Percentiles rank a stretch among this genome's conserved stretches.
phyloP scores from a whole-genome alignment of 2,888 invertebrate genomes.

The Gryllus longicercus region DNA sequence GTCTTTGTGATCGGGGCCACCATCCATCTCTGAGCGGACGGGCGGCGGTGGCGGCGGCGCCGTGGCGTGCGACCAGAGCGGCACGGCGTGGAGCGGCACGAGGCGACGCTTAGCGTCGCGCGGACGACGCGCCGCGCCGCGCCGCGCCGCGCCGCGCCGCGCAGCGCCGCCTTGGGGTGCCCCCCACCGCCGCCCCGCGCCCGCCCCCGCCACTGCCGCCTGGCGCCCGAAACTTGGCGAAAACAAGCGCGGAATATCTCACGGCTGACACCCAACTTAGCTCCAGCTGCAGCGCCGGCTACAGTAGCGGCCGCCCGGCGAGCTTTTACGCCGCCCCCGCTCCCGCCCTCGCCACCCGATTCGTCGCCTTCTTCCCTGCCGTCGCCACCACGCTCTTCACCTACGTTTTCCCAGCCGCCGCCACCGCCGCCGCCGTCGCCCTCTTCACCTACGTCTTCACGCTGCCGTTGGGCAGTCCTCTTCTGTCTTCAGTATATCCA shows the following conservation, averaged over 20 bases:
- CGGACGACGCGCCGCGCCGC: not conserved
- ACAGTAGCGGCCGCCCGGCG: too few species aligned
- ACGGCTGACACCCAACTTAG: constrained; percentile 8
- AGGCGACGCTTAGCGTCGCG: not conserved
- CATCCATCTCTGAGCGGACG: constrained; percentile 31
- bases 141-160: too few species aligned
- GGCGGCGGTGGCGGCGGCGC: not conserved
- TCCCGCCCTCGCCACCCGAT: too few species aligned
- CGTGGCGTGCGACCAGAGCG: not conserved
- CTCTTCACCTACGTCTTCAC: too few species aligned
- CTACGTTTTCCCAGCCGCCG: too few species aligned
- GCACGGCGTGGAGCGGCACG: not conserved
- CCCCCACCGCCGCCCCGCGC: not conserved
- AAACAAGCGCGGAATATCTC: constrained; percentile 17
- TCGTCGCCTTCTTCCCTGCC: too few species aligned
- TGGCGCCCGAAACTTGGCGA: not conserved
- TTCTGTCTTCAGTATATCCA: too few species aligned
- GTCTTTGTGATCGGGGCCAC: constrained; percentile 32
- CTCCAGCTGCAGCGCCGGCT: not conserved
- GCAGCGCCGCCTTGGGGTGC: not conserved
- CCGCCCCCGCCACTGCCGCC: not conserved
- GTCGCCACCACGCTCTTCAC: too few species aligned
- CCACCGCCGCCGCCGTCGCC: too few species aligned
- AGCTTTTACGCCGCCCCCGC: too few species aligned
- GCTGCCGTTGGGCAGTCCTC: too few species aligned